phyloP scores from a whole-genome alignment of 1,140 invertebrate species.

The Hydropsyche tenuis region DNA sequence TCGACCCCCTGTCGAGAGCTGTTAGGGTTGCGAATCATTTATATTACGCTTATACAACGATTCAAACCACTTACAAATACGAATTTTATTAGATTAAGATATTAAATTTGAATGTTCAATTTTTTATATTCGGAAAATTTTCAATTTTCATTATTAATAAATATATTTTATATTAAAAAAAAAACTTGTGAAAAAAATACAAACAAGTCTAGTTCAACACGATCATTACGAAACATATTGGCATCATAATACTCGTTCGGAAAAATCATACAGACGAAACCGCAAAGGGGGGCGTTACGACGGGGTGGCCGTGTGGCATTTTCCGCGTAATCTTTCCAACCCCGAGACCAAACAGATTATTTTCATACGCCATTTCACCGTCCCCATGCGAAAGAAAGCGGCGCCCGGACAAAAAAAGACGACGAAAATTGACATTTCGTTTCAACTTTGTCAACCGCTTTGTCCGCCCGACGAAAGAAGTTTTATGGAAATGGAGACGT shows the following conservation, averaged over 20 bases:
- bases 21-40: constrained; percentile 2
- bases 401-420: constrained; percentile 21
- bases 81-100: too few species aligned
- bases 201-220: background rate
- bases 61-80: too few species aligned
- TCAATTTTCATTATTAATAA: too few species aligned
- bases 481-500: constrained; percentile 42
- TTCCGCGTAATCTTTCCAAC: constrained; percentile 30
- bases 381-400: background rate
- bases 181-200: background rate
- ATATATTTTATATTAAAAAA: too few species aligned
- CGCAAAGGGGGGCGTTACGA: background rate
- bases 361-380: constrained; percentile 38
- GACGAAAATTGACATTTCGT: constrained; percentile 48
- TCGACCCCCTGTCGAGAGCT: background rate
- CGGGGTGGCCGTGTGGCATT: background rate
- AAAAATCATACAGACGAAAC: background rate
- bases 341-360: constrained; percentile 34
- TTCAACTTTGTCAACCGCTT: constrained; percentile 49
- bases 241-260: background rate
- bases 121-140: too few species aligned
- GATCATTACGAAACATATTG: background rate
- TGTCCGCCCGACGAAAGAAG: constrained; percentile 44
- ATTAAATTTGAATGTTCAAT: too few species aligned
- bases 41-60: background rate